Percentiles rank a stretch among this genome's conserved stretches.
Conservation (phyloP, 2,113 vertebrate species). For the Excalfactoria chinensis region DNA sequence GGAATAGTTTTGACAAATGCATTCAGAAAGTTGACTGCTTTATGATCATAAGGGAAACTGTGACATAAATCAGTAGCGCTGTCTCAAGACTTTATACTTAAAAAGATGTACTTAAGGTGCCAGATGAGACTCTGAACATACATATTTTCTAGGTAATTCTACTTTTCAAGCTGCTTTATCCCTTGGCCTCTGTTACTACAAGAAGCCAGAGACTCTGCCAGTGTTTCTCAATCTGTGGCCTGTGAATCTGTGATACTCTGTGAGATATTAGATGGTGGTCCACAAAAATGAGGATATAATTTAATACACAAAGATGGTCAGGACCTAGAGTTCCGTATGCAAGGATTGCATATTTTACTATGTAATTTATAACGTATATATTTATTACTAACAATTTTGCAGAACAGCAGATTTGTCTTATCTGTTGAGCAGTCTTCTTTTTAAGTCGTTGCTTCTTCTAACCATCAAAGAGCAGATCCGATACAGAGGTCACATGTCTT, state of each 20-base stretch:
- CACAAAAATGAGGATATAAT: background rate
- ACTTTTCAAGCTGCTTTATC: background rate
- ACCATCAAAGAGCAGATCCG: background rate
- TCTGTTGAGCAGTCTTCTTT: background rate
- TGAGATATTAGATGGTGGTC: background rate
- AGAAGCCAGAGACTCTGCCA: background rate
- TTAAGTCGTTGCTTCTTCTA: background rate
- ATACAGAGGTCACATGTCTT: background rate
- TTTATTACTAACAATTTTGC: background rate
- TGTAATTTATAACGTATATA: too few relatives aligned
- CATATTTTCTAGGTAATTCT: background rate
- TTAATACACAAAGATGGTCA: background rate
- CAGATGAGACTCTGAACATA: background rate
- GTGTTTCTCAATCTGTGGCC: background rate
- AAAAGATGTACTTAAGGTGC: background rate
- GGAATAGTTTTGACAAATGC: background rate
- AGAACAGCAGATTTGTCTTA: background rate
- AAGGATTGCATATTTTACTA: background rate
- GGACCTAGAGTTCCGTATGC: background rate
- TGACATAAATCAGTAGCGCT: background rate
- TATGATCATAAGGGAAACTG: background rate
- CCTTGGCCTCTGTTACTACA: background rate
- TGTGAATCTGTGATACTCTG: accelerated
- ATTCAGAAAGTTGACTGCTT: background rate
- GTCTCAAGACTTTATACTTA: background rate